Base-by-base conservation (phyloP, 2,888 invertebrate genomes). In the Epiblema foenella region DNA sequence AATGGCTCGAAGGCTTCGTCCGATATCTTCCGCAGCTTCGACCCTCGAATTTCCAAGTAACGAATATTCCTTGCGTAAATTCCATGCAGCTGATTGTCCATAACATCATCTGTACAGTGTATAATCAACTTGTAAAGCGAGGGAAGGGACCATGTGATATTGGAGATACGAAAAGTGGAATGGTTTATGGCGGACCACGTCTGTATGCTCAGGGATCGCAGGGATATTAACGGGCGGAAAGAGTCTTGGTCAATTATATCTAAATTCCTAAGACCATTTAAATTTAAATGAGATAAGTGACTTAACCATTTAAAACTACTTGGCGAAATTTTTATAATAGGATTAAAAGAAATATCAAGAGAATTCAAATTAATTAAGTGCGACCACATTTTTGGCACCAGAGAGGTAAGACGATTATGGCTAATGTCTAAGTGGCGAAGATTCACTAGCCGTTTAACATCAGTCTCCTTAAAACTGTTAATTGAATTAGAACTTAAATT, bases 291-390 rank as follows among this genome's bases (percentile, higher is more conserved):
- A 75, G 97, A 96, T 77, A 97, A 91, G 75, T 95, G 95, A 75
- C 93, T 94, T 76, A 96, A 93, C 73, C 96, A 96, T 78, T 94
- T 91, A 88, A 97, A 96, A 87, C 95, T 96, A 82, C 96, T 96
- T 80, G 94, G 93, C 74, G 95, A 94, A 73, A 98, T 94, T 83
- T 96, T 95, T 91, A 96, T 93, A 73, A 98, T 95, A 10, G 97
- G 97, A 90, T 98, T 98, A 82, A 95, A 95, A 0, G 98, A 97
- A 67, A 98, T 84, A 85, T 98, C 97, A 68, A 98, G 92, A 58
- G 95, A 94, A 75, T 97, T 95, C 75, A 98, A 94, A 74, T 96
- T 94, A 72, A 94, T 95, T 75, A 98, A 94, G 83, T 96, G 90
- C 81, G 95, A 93, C 95, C 97, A 97, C 78, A 96, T 95, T 75